Conservation (phyloP, 2,113 vertebrate genomes). For the Catharus fuscescens region DNA sequence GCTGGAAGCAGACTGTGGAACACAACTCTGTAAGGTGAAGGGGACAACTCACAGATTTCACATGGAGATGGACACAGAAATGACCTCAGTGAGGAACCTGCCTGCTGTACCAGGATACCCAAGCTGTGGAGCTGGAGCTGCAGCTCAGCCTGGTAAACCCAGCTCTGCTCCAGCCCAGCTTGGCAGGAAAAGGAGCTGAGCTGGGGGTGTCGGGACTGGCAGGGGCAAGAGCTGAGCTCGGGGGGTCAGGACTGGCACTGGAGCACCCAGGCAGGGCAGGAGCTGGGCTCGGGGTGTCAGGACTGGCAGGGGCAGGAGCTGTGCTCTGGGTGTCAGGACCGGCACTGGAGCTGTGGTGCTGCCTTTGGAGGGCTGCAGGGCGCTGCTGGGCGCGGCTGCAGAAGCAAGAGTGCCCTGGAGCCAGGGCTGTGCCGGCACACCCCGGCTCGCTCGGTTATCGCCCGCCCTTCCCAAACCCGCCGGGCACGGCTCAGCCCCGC, state of each 20-base stretch:
- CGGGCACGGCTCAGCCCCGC: neutral
- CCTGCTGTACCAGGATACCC: neutral
- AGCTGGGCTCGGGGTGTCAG: rapidly evolving
- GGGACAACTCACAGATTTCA: neutral
- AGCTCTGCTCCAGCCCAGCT: neutral
- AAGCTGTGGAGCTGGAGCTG: neutral
- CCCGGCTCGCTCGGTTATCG: neutral
- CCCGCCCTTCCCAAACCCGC: neutral
- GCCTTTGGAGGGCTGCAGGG: neutral
- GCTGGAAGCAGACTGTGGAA: neutral
- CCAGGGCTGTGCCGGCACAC: neutral
- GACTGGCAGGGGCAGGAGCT: rapidly evolving
- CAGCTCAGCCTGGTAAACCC: neutral
- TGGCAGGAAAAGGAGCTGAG: neutral
- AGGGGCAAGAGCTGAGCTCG: neutral
- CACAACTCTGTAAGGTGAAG: neutral
- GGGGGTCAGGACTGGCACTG: no score
- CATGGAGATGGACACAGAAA: neutral
- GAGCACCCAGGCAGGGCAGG: no score
- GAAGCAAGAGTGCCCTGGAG: neutral
- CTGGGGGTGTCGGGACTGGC: rapidly evolving
- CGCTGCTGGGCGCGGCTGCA: neutral
- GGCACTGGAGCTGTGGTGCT: neutral
- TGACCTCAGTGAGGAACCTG: neutral
- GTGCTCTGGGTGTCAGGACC: neutral